Conservation (phyloP, 1,140 invertebrate genomes). For the Cephus cinctus region DNA sequence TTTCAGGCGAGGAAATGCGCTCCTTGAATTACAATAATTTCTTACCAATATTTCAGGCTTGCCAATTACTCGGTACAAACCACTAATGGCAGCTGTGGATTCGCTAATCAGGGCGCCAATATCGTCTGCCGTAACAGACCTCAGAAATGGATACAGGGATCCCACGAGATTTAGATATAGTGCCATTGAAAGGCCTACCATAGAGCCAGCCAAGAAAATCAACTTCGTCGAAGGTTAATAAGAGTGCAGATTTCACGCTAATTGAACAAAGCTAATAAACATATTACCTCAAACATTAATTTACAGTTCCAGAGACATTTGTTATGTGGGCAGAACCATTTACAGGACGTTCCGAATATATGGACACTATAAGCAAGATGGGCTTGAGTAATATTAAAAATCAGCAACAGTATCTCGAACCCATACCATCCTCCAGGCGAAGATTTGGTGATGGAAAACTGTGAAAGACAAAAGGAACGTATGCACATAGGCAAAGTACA, state of each 20-base stretch:
- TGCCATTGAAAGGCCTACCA: slow-evolving; percentile 39
- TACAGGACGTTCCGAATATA: slow-evolving; percentile 61
- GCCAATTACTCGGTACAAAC: slow-evolving; percentile 41
- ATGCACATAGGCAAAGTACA: too few relatives aligned
- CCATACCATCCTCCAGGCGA: slow-evolving; percentile 59
- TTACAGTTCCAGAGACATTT: slow-evolving; percentile 46
- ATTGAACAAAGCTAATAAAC: neutral
- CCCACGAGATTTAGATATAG: slow-evolving; percentile 49
- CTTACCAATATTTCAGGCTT: slow-evolving; percentile 29
- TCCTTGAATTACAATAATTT: neutral
- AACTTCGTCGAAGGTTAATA: slow-evolving; percentile 41
- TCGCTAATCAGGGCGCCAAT: slow-evolving; percentile 47
- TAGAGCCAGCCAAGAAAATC: slow-evolving; percentile 45
- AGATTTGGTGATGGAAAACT: slow-evolving; percentile 54
- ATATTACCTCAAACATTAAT: slow-evolving; percentile 7
- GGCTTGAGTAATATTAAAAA: slow-evolving; percentile 60
- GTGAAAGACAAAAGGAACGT: too few relatives aligned
- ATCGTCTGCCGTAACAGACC: slow-evolving; percentile 35
- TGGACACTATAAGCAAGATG: slow-evolving; percentile 59
- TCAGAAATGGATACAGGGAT: slow-evolving; percentile 50
- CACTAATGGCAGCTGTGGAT: slow-evolving; percentile 49
- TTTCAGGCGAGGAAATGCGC: neutral
- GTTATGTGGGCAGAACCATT: slow-evolving; percentile 55
- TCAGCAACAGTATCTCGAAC: slow-evolving; percentile 61
- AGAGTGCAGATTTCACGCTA: neutral